phyloP scores from a whole-genome alignment of 2,888 invertebrate genomes.

The Rotaria magnacalcarata region DNA sequence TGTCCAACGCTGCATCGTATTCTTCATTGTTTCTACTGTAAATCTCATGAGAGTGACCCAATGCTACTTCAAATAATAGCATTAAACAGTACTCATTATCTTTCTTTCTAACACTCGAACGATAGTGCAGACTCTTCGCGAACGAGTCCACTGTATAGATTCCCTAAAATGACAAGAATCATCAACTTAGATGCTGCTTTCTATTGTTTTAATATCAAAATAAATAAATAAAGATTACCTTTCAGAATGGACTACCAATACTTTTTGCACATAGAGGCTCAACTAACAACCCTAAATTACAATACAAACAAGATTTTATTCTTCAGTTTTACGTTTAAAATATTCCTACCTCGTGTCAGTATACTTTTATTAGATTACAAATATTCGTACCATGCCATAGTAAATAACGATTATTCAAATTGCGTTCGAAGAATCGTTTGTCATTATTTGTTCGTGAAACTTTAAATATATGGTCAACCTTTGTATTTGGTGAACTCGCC shows the following conservation, averaged over 20 bases:
- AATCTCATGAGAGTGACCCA: no score
- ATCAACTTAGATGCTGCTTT: no score
- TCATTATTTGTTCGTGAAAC: constrained; percentile 52
- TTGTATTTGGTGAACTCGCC: constrained; percentile 33
- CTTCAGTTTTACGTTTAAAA: no score
- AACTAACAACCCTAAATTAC: constrained; percentile 55
- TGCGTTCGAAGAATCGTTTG: constrained; percentile 48
- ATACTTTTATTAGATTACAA: constrained; percentile 62
- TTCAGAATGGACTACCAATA: constrained; percentile 60
- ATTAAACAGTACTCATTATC: constrained; percentile 51
- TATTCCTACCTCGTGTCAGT: constrained; percentile 57
- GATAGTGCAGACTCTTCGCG: constrained; percentile 59
- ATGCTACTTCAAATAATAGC: constrained; percentile 61
- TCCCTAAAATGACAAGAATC: constrained; percentile 53
- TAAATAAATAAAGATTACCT: constrained; percentile 51
- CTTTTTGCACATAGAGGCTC: constrained; percentile 59
- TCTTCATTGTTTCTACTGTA: no score
- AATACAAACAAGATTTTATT: not conserved
- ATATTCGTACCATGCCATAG: constrained; percentile 63
- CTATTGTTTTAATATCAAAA: no score
- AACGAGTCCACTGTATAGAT: constrained; percentile 62
- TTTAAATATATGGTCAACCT: constrained; percentile 54
- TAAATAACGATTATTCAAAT: constrained; percentile 53
- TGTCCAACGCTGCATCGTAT: no score
- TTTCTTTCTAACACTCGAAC: constrained; percentile 51